Evolutionary conservation across 2,888 invertebrate genomes (phyloP), one percentile per base, ranked within the genome.

Genomic region (Trachelus stipa): DNA sequence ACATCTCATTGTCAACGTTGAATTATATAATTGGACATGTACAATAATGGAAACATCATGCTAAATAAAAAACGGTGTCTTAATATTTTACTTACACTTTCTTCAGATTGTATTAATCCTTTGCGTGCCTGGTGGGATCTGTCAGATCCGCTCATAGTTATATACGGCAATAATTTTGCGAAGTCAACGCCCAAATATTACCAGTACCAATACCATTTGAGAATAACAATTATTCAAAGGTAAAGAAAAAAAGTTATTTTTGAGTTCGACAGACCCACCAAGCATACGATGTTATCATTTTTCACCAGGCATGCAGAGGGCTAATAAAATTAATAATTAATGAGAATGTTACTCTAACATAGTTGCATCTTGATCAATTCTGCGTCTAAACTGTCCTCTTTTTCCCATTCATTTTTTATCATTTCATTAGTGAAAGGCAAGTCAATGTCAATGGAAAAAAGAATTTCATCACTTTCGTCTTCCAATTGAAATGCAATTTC

Each of bases 401-500:
- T 23, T 56, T 56, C 9, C 56, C 23, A 56, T 56, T 56, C 6
- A 56, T 2, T 40, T 40, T 15, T 40, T 40, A 15, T 40, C 4
- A 15, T 12, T 40, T 15, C 15, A 40, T 15, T 23, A 56, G 23
- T 6, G 23, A 56, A 9, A 56, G 56, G 23, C 56, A 56, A 23
- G 23, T 56, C 23, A 9, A 56, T 0, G 56, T 56, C 56, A 56
- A 56, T 56, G 56, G 23, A 2, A 23, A 9, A 76, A 33, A 90
- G 77, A 37, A 81, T 35, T 77, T 85, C 82, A 56, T 89, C 88
- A 35, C 82, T 84, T 37, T 90, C 88, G 56, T 89, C 88, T 34
- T 88, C 88, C 3, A 92, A 83, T 68, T 87, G 80, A 78, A 92
- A 91, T 69, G 80, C 79, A 31, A 92, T 79, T 84, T 91, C 89